A percentile compares a stretch with the other conserved stretches of the same genome.
Conservation (phyloP, 2,113 vertebrate species). For the Bubo bubo region DNA sequence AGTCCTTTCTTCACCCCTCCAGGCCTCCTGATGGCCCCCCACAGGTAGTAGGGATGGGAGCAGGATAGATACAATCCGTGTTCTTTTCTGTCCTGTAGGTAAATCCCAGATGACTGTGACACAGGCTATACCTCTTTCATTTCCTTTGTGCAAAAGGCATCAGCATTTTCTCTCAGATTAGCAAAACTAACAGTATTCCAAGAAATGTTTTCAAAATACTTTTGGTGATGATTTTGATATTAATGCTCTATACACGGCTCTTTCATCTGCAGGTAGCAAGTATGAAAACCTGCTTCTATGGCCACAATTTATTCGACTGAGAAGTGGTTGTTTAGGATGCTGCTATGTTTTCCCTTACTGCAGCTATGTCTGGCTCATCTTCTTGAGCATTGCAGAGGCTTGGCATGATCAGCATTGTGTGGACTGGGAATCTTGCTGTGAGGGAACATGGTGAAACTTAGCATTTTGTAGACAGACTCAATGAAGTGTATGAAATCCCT, state of each 20-base stretch:
- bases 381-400: not conserved
- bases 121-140: not conserved
- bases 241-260: accelerated
- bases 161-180: not conserved
- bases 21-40: not conserved
- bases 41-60: not conserved
- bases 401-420: not conserved
- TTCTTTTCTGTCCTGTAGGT: not conserved
- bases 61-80: accelerated
- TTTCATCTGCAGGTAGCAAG: not conserved
- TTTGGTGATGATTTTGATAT: not conserved
- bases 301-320: not conserved
- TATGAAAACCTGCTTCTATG: not conserved
- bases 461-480: not conserved
- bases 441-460: not conserved
- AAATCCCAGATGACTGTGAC: not conserved
- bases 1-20: not conserved
- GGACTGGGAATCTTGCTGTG: constrained; percentile 26
- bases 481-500: not conserved
- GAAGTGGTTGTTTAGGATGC: not conserved
- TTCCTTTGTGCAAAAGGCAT: not conserved
- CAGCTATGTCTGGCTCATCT: not conserved
- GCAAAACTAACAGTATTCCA: not conserved
- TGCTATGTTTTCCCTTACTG: not conserved
- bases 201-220: not conserved